A percentile compares a stretch with the other conserved stretches of the same genome.
Evolutionary conservation across 2,113 vertebrate genomes (phyloP).

Genomic region (Gymnobelideus leadbeateri): DNA sequence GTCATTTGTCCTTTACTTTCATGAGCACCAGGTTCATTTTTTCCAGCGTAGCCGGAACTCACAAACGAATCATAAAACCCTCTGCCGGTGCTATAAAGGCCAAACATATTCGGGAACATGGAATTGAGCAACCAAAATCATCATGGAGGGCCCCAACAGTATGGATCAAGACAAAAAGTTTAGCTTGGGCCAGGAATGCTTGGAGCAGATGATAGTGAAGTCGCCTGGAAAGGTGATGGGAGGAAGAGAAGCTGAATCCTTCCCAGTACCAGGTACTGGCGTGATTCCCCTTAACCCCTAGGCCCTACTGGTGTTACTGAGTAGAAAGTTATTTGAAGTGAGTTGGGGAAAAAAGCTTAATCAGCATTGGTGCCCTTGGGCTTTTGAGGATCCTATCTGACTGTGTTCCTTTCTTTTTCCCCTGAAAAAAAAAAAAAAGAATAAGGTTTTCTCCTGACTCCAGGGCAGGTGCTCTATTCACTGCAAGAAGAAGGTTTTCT

Average conservation of each 20-base stretch:
- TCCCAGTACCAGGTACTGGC: neutral
- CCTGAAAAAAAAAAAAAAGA: neutral
- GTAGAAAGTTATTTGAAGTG: neutral
- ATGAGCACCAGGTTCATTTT: conserved; percentile 19
- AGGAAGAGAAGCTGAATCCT: neutral
- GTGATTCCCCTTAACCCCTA: neutral
- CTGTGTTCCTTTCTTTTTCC: neutral
- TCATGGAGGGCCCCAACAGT: neutral
- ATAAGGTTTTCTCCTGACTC: no score
- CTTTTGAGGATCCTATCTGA: neutral
- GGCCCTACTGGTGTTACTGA: neutral
- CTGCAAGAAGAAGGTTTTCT: neutral
- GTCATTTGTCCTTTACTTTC: neutral
- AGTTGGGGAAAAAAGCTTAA: neutral
- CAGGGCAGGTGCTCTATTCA: no score
- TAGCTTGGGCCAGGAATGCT: neutral
- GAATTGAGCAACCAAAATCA: neutral
- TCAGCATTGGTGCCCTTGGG: neutral
- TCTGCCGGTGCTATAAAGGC: neutral
- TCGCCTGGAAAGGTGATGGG: neutral
- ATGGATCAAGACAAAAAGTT: neutral
- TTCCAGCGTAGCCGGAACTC: conserved; percentile 28
- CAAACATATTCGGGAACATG: neutral
- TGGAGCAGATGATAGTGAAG: fast-evolving
- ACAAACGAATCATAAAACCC: conserved; percentile 26